Evolutionary conservation across 2,797 vertebrate genomes (phyloP).

Genomic region (Smutsia gigantea): DNA sequence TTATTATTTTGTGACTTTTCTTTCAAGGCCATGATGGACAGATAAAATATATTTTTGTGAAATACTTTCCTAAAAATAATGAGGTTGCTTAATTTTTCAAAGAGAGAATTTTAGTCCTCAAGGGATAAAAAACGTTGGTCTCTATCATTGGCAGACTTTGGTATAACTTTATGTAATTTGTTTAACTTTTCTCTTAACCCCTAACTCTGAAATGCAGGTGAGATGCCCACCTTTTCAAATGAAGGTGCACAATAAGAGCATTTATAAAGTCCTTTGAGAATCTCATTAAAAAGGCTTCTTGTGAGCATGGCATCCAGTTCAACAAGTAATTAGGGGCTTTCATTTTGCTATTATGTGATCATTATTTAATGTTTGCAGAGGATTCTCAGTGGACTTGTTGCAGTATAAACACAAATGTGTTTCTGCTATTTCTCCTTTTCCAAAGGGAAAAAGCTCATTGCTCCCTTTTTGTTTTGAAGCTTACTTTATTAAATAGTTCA

Average conservation of each 20-base stretch:
- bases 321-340: constrained; percentile 67
- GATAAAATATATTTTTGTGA: constrained; percentile 60
- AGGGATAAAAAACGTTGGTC: constrained; percentile 8
- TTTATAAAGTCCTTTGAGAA: constrained; percentile 55
- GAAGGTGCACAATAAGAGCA: constrained; percentile 54
- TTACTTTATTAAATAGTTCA: constrained; percentile 61
- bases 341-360: constrained; percentile 62
- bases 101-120: constrained; percentile 32
- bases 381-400: constrained; percentile 47
- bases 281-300: constrained; percentile 56
- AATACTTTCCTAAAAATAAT: constrained; percentile 65
- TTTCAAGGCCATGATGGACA: constrained; percentile 48
- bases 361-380: constrained; percentile 70
- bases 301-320: constrained; percentile 26
- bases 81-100: constrained; percentile 72
- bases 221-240: constrained; percentile 65
- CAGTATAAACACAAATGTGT: constrained; percentile 57
- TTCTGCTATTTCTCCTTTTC: constrained; percentile 47
- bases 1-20: constrained; percentile 71
- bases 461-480: constrained; percentile 55
- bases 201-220: constrained; percentile 62
- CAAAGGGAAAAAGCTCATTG: neutral
- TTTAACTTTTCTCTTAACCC: constrained; percentile 71
- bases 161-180: constrained; percentile 63
- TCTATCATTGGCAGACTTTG: constrained; percentile 46